These are phyloP conservation scores for Ichneumoninae sp. DNA, from an alignment of 2,888 invertebrate species.

Conservation along the genomic window DNA sequence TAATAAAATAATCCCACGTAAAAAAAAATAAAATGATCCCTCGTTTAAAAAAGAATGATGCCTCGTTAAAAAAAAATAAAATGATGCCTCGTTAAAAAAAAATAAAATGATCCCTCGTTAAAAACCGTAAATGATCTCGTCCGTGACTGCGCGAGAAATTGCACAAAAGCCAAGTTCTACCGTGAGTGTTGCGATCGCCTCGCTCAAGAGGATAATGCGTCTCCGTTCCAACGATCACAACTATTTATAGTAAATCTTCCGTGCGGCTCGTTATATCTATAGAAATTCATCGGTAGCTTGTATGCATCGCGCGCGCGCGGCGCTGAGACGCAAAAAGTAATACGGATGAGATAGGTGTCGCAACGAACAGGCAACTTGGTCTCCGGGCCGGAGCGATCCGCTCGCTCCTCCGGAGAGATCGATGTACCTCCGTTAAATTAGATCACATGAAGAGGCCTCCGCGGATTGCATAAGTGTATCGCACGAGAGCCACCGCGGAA, in stretches of 20 bases:
- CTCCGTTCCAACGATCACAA: slow-evolving; percentile 37
- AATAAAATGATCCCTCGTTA: no score
- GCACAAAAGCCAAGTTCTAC: background rate
- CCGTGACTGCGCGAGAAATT: background rate
- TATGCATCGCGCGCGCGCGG: background rate
- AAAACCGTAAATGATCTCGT: background rate
- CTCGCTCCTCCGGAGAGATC: slow-evolving; percentile 78
- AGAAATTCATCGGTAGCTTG: background rate
- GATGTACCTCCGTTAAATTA: slow-evolving; percentile 82
- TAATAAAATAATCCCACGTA: no score
- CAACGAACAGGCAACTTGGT: slow-evolving; percentile 54
- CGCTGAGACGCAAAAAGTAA: slow-evolving; percentile 25
- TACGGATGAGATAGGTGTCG: slow-evolving; percentile 62
- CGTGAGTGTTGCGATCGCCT: slow-evolving; percentile 35
- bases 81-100: no score
- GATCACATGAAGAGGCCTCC: slow-evolving; percentile 81
- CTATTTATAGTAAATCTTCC: slow-evolving; percentile 55
- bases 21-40: no score
- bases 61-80: no score
- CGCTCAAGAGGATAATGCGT: slow-evolving; percentile 59
- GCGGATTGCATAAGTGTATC: slow-evolving; percentile 60
- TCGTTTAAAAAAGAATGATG: no score
- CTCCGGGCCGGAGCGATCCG: slow-evolving; percentile 35
- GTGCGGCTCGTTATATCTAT: slow-evolving; percentile 13
- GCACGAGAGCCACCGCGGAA: slow-evolving; percentile 5